A percentile compares a stretch with the other conserved stretches of the same genome.
phyloP scores from a whole-genome alignment of 2,888 invertebrate genomes.

The Scotopteryx bipunctaria region DNA sequence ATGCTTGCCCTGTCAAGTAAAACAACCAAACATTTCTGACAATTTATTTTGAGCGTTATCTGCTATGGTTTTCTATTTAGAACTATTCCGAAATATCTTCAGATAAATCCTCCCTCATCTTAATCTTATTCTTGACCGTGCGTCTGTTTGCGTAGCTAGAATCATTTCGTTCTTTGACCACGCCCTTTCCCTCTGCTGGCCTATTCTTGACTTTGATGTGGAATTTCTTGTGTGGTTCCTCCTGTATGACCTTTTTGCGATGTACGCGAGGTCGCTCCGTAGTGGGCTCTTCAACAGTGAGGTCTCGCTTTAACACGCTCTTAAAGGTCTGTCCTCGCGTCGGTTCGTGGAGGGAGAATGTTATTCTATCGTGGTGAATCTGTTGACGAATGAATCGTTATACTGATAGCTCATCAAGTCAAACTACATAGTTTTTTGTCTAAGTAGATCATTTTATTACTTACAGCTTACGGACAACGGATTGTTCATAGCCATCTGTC shows the following conservation, averaged over 20 bases:
- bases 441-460: too few relatives aligned
- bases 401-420: neutral
- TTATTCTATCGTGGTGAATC: slow-evolving; percentile 77
- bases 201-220: slow-evolving; percentile 50
- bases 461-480: too few relatives aligned
- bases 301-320: slow-evolving; percentile 69
- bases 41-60: too few relatives aligned
- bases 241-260: slow-evolving; percentile 51
- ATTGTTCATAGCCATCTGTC: too few relatives aligned
- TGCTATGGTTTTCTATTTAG: too few relatives aligned
- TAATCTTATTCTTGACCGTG: slow-evolving; percentile 63
- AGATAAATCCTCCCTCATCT: slow-evolving; percentile 66
- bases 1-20: too few relatives aligned
- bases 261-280: slow-evolving; percentile 43
- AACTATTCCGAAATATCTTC: slow-evolving; percentile 65
- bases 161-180: slow-evolving; percentile 63
- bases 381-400: too few relatives aligned
- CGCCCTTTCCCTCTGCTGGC: slow-evolving; percentile 59
- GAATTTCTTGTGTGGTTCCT: slow-evolving; percentile 54
- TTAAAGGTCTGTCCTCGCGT: slow-evolving; percentile 74
- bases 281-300: slow-evolving; percentile 47
- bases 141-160: slow-evolving; percentile 54
- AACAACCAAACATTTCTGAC: too few relatives aligned
- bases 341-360: slow-evolving; percentile 74
- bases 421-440: too few relatives aligned